These are phyloP conservation scores for Oryzias dopingdopingensis DNA, from an alignment of 2,797 vertebrate genomes.

Conservation along the genomic window DNA sequence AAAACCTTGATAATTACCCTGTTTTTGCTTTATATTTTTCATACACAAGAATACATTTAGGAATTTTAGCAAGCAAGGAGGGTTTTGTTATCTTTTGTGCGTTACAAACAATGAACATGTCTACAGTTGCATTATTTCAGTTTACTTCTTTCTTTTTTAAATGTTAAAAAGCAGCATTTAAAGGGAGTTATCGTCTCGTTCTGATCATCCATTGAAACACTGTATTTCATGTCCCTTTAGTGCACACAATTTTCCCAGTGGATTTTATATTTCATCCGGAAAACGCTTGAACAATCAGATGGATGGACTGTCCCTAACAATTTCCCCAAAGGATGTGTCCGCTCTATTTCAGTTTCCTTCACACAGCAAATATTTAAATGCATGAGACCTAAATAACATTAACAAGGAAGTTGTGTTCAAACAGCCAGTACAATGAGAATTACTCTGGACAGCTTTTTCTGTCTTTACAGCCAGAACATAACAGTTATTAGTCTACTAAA, in stretches of 20 bases:
- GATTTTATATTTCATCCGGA: background rate
- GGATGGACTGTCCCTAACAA: slow-evolving; percentile 28
- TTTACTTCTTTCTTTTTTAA: no score
- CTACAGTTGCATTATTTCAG: no score
- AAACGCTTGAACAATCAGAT: slow-evolving; percentile 28
- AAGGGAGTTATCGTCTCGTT: no score
- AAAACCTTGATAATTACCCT: no score
- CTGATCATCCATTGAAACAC: background rate
- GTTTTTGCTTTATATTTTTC: no score
- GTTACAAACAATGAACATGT: no score
- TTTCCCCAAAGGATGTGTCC: slow-evolving; percentile 18
- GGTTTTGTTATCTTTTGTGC: no score
- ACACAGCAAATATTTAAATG: background rate
- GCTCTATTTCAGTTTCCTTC: slow-evolving; percentile 22
- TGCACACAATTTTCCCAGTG: background rate
- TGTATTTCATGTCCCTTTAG: background rate
- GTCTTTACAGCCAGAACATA: background rate
- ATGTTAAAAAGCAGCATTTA: no score
- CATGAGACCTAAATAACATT: slow-evolving; percentile 7
- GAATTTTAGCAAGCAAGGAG: no score
- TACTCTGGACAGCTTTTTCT: background rate
- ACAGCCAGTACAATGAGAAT: slow-evolving; percentile 3
- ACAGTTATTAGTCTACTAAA: slow-evolving; percentile 15
- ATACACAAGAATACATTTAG: no score
- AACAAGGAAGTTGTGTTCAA: slow-evolving; percentile 14